Evolutionary conservation across 2,113 vertebrate genomes (phyloP).

Genomic region (Clarias macrocephalus): DNA sequence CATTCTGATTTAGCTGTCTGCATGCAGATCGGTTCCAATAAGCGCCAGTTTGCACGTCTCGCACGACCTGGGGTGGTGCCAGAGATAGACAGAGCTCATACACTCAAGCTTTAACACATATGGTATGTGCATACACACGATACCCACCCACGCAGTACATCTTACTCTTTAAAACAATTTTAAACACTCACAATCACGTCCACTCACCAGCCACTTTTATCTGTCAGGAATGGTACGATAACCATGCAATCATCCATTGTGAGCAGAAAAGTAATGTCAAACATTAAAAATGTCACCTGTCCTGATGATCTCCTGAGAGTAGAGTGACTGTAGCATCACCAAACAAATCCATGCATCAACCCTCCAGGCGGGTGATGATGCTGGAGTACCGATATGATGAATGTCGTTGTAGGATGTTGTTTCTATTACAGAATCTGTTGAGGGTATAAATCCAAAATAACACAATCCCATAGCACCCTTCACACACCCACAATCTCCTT

Average conservation of each 20-base stretch:
- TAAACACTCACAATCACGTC: neutral
- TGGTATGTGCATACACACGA: constrained; percentile 25
- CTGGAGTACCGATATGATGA: neutral
- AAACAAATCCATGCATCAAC: neutral
- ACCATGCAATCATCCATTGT: neutral
- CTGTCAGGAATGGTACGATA: neutral
- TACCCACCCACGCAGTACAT: constrained; percentile 55
- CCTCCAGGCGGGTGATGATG: neutral
- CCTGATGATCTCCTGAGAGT: neutral
- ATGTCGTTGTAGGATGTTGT: neutral
- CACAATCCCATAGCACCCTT: neutral
- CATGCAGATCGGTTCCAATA: constrained; percentile 81
- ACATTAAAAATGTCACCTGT: neutral
- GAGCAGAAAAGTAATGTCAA: neutral
- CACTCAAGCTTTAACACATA: constrained; percentile 60
- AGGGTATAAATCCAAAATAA: neutral
- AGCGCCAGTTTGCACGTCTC: constrained; percentile 78
- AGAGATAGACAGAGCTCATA: constrained; percentile 76
- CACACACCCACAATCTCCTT: neutral
- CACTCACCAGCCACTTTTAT: neutral
- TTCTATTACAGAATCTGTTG: neutral
- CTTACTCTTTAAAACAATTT: constrained; percentile 6
- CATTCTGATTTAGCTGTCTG: constrained; percentile 89
- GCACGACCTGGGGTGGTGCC: constrained; percentile 84
- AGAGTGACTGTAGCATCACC: neutral